Evolutionary conservation across 2,113 vertebrate species (phyloP), one percentile per base, ranked within the genome.

Genomic region (Hippotragus niger): DNA sequence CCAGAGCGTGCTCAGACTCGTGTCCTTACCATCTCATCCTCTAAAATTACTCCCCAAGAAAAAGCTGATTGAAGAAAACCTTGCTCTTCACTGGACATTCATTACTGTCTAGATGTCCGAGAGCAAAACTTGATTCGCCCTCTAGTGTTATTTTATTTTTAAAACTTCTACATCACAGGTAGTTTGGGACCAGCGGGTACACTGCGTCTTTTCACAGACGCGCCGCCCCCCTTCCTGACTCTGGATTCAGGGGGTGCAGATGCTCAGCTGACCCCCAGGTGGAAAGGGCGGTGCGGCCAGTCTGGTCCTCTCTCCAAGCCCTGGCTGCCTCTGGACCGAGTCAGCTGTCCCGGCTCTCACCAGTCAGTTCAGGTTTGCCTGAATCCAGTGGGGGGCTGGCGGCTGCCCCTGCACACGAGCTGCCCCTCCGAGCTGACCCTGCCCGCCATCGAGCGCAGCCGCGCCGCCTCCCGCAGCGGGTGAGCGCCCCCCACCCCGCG

Each of bases 381-480:
- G 43, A 50, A 50, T 6, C 16, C 78, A 3, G 16, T 12, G 29
- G 29, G 29, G 29, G 78, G 45, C 16, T 33, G 45, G 76, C 5
- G 2, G 45, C 45, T 11, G 27, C 58, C 13, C 25, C 58, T 27
- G 25, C 9, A 5, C 25, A 2, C 25, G 25, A 27, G 11, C 57
- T 27, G 57, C 57, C 57, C 57, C 57, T 58, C 33, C 33, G 2
- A 11, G n/a, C 64, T 71, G 64, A 36, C 64, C 17, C 64, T 71
- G n/a, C 19, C 67, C 67, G 3, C 67, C 67, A 1, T 40, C 67
- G 0, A 21, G 45, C 1, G 5, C 33, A 33, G 78, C 76, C 0
- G 1, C 14, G 1, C 43, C 43, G 0, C 43, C 27, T 6, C 2
- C 71, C 47, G n/a, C 17, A 11, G n/a, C 0, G 17, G 64, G 33